phyloP scores from a whole-genome alignment of 2,888 invertebrate species.

The Trachelus tabidus region DNA sequence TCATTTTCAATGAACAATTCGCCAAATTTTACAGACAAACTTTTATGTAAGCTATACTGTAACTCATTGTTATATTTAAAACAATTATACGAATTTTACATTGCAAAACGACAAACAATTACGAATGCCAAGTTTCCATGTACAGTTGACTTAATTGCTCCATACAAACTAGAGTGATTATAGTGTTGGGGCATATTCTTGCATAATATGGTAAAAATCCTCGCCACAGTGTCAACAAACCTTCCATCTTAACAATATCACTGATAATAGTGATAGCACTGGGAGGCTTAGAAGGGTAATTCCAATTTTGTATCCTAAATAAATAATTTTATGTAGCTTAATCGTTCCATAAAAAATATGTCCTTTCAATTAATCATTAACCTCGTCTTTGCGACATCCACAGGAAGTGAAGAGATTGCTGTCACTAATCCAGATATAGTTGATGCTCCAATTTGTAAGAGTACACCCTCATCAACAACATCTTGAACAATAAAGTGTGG shows the following conservation, averaged over 20 bases:
- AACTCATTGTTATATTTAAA: background rate
- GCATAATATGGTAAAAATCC: slow-evolving; percentile 67
- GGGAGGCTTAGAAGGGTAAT: slow-evolving; percentile 21
- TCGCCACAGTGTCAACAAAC: slow-evolving; percentile 76
- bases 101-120: background rate
- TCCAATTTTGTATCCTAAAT: slow-evolving; percentile 27
- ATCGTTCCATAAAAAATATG: background rate
- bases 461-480: slow-evolving; percentile 37
- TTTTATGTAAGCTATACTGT: slow-evolving; percentile 19
- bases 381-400: slow-evolving; percentile 75
- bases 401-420: slow-evolving; percentile 74
- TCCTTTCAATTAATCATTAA: slow-evolving; percentile 7
- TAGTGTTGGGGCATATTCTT: slow-evolving; percentile 32
- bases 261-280: background rate
- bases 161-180: slow-evolving; percentile 33
- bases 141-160: slow-evolving; percentile 32
- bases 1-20: slow-evolving; percentile 78
- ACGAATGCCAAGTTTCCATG: background rate
- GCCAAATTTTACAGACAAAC: slow-evolving; percentile 35
- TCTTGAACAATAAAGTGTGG: background rate
- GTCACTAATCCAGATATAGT: slow-evolving; percentile 75
- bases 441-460: slow-evolving; percentile 68
- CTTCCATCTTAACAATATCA: slow-evolving; percentile 70
- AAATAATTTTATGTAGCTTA: background rate
- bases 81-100: background rate